A percentile compares a stretch with the other conserved stretches of the same genome.
Conservation (phyloP, 1,140 invertebrate genomes). For the Heterodera carotae region DNA sequence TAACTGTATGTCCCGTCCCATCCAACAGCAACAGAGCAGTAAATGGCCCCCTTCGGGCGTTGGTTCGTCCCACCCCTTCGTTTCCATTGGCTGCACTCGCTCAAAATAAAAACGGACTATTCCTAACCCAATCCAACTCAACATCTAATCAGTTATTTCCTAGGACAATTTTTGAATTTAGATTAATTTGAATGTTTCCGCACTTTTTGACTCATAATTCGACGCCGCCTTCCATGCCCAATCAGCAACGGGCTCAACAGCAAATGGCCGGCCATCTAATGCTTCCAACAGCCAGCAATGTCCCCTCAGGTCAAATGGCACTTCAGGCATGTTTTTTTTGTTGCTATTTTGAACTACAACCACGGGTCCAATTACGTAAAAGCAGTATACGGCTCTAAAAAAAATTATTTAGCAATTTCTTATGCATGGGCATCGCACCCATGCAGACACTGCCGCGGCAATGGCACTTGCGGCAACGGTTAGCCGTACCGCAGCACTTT, state of each 20-base stretch:
- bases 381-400: too few species aligned
- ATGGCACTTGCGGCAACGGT: not conserved
- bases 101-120: not conserved
- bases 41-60: not conserved
- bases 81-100: not conserved
- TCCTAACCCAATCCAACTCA: not conserved
- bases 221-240: not conserved
- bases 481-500: not conserved
- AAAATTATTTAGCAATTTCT: not conserved
- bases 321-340: not conserved
- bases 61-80: not conserved
- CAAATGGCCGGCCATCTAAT: not conserved
- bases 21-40: not conserved
- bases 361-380: too few species aligned
- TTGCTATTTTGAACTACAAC: too few species aligned
- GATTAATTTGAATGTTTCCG: not conserved
- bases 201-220: not conserved
- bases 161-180: not conserved
- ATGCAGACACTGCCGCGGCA: not conserved
- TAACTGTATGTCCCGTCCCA: not conserved
- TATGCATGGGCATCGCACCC: not conserved
- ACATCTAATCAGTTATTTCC: not conserved
- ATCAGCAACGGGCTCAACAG: not conserved
- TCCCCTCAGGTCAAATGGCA: not conserved
- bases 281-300: not conserved